Evolutionary conservation across 1,140 invertebrate species (phyloP), one percentile per base, ranked within the genome.

Genomic region (Leptinotarsa lineolata): DNA sequence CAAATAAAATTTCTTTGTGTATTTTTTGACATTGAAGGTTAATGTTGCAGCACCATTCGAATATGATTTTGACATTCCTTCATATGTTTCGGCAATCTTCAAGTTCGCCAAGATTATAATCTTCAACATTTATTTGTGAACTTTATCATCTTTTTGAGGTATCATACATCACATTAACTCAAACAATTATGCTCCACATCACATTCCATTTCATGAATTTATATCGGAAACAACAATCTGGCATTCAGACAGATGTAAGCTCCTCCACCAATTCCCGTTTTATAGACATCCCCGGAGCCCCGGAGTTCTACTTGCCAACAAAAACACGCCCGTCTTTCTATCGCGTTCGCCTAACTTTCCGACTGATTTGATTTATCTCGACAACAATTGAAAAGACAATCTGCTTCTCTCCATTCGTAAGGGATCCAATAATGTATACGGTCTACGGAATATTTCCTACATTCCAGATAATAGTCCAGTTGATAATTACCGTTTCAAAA

Each of bases 371-470:
- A 54, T 54, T 54, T 54, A 54, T 54, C 48, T 54, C 48, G n/a
- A 54, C 48, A 54, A 54, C 48, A 54, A 54, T 54, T 54, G 48
- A 54, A 54, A 54, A 54, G 48, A 54, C 48, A 54, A 54, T 54
- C 48, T 54, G 48, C n/a, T 54, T 54, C n/a, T 18, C 48, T 54
- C 48, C 48, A 54, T 54, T 18, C 48, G 48, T 18, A 16, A 54
- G 48, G 48, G 48, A 54, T 54, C n/a, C 48, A 54, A 54, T 18
- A 54, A 54, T 54, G 48, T 54, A 54, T 54, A 16, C 48, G n/a
- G n/a, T 18, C 48, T 16, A 15, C 48, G n/a, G 16, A 54, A 54
- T 54, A 54, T 54, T 54, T 54, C n/a, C 48, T 18, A 18, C 48
- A 54, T 54, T 54, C n/a, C 48, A 54, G 48, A 54, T 54, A 54